Conservation (phyloP, 2,797 vertebrate species). For the Danio aesculapii region DNA sequence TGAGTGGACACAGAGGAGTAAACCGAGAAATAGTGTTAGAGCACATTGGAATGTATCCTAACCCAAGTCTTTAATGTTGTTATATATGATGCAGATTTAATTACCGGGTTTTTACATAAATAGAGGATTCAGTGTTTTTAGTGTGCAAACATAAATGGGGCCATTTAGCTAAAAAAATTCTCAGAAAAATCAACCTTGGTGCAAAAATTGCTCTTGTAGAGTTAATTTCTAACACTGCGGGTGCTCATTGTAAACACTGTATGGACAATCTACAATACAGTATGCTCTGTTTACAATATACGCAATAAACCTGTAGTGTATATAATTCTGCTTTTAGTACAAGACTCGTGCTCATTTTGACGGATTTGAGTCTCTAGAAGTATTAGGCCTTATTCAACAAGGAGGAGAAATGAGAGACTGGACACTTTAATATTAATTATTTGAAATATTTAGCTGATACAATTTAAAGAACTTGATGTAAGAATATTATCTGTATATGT, state of each 20-base stretch:
- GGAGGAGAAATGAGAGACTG: not conserved
- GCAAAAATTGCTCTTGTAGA: not conserved
- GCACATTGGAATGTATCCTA: not conserved
- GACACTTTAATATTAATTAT: no score
- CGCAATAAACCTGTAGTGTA: not conserved
- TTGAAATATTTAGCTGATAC: no score
- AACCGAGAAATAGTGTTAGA: no score
- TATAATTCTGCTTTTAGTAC: not conserved
- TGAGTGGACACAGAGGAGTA: not conserved
- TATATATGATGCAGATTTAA: not conserved
- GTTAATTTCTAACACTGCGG: not conserved
- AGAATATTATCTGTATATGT: no score
- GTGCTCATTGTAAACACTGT: not conserved
- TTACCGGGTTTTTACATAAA: conserved; percentile 1
- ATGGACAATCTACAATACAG: not conserved
- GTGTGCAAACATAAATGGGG: not conserved
- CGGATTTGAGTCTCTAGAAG: not conserved
- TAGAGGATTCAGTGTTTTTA: not conserved
- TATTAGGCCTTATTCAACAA: not conserved
- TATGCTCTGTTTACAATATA: not conserved
- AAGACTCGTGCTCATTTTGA: not conserved
- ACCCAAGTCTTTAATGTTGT: not conserved
- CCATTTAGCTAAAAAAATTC: not conserved
- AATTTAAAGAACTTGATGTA: no score
- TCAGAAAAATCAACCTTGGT: not conserved